Conservation (phyloP, 2,113 vertebrate genomes). For the Mohoua ochrocephala region DNA sequence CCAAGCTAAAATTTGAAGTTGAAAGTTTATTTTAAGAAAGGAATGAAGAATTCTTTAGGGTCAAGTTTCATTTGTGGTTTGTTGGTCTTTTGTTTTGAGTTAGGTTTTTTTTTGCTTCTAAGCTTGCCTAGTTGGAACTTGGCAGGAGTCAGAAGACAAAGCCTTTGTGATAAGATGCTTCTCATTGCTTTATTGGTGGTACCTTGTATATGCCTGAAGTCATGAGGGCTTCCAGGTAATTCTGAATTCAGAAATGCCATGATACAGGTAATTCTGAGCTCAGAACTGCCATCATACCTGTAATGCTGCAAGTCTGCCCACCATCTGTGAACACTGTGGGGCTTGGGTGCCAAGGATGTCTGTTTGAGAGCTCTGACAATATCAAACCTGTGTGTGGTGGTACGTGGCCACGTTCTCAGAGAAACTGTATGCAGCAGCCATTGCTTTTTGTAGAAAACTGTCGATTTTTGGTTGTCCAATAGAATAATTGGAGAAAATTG, state of each 20-base stretch:
- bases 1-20: neutral
- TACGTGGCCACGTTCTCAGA: rapidly evolving
- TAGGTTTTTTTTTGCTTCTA: neutral
- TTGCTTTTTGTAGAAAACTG: neutral
- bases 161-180: neutral
- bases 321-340: too few relatives aligned
- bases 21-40: neutral
- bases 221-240: neutral
- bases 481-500: neutral
- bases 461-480: neutral
- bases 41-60: neutral
- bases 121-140: neutral
- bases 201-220: neutral
- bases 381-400: neutral
- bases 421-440: neutral
- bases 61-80: neutral
- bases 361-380: neutral
- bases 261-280: neutral
- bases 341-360: neutral
- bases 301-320: neutral
- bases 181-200: neutral
- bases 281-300: neutral
- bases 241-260: neutral
- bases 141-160: neutral
- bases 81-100: neutral